Evolutionary conservation across 2,113 vertebrate genomes (phyloP).

Genomic region (Oreochromis tanganicae): DNA sequence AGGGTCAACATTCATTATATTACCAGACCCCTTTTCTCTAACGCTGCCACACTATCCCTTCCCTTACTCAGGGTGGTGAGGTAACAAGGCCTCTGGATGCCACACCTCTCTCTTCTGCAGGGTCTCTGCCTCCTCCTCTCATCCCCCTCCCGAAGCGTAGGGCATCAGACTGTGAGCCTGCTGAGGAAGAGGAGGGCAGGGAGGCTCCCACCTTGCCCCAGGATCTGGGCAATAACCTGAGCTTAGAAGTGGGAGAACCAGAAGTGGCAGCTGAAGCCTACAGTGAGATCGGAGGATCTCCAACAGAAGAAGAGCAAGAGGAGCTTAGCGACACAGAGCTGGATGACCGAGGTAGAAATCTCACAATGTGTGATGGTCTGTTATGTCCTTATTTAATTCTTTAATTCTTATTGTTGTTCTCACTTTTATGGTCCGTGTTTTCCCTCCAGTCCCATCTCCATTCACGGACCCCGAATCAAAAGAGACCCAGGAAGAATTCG

Average conservation of each 20-base stretch:
- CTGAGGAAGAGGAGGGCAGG: constrained; percentile 69
- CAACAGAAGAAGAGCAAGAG: constrained; percentile 27
- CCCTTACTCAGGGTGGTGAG: constrained; percentile 73
- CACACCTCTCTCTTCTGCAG: constrained; percentile 27
- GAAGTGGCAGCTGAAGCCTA: constrained; percentile 71
- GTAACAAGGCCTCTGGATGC: constrained; percentile 69
- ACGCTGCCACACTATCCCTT: background rate
- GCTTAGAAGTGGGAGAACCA: constrained; percentile 64
- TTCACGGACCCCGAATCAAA: constrained; percentile 14
- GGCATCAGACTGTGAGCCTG: constrained; percentile 58
- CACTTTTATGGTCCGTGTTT: background rate
- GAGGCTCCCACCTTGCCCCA: constrained; percentile 69
- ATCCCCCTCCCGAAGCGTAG: constrained; percentile 75
- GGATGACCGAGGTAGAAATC: constrained; percentile 32
- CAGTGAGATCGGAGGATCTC: constrained; percentile 59
- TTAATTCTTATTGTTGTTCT: background rate
- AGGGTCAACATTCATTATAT: background rate
- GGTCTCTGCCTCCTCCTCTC: constrained; percentile 77
- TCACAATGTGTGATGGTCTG: background rate
- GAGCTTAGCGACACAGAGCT: constrained; percentile 36
- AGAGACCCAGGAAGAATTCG: constrained; percentile 65
- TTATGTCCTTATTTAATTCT: background rate
- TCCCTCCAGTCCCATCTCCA: constrained; percentile 20
- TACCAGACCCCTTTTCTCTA: background rate
- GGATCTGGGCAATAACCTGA: constrained; percentile 70